A percentile compares a stretch with the other conserved stretches of the same genome.
Evolutionary conservation across 2,113 vertebrate species (phyloP).

Genomic region (Rhabdomys dilectus): DNA sequence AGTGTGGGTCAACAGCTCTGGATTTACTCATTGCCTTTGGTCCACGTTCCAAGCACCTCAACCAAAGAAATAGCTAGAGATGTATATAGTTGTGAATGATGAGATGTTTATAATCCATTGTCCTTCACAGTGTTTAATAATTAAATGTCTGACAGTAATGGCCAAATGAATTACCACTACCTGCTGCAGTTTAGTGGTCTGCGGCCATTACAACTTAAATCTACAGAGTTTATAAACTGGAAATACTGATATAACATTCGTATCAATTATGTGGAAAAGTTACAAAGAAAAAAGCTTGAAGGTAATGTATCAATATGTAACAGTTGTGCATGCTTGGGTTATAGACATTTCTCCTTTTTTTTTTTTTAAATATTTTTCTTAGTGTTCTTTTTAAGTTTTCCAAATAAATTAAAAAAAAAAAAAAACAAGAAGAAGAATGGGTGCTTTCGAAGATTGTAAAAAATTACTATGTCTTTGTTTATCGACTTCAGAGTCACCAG

Average conservation of each 20-base stretch:
- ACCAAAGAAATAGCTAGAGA: slow-evolving; percentile 31
- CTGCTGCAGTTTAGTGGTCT: neutral
- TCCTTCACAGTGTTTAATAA: slow-evolving; percentile 39
- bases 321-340: neutral
- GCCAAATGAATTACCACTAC: slow-evolving; percentile 6
- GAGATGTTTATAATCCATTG: slow-evolving; percentile 16
- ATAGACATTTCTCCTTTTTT: neutral
- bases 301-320: slow-evolving; percentile 36
- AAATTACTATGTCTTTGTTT: neutral
- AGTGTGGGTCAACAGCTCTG: neutral
- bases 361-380: neutral
- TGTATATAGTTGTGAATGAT: slow-evolving; percentile 6
- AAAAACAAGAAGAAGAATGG: neutral
- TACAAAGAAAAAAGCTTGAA: slow-evolving; percentile 6
- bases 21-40: slow-evolving; percentile 1
- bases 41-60: neutral
- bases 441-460: neutral
- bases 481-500: neutral
- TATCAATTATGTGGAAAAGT: neutral
- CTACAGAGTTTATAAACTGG: slow-evolving; percentile 11
- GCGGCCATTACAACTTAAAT: neutral
- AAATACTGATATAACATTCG: slow-evolving; percentile 28
- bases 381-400: slow-evolving; percentile 23
- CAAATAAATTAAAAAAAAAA: neutral
- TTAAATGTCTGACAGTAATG: neutral